phyloP scores from a whole-genome alignment of 2,797 vertebrate species.

The Gymnothorax javanicus region DNA sequence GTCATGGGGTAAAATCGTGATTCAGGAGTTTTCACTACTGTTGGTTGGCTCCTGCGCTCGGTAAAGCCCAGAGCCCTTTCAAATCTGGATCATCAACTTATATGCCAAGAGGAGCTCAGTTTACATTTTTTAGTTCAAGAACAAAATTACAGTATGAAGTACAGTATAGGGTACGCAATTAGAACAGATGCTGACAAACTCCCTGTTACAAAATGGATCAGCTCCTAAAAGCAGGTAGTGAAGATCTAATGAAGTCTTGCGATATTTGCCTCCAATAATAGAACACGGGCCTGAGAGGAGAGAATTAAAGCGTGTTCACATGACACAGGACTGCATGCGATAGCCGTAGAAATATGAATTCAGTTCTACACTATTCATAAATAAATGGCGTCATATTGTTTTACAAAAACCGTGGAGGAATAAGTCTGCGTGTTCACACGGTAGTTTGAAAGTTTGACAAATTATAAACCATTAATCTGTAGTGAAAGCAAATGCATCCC shows the following conservation, averaged over 20 bases:
- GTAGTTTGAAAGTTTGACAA: neutral
- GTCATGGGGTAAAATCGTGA: neutral
- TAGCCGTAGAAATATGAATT: neutral
- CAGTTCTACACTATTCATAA: neutral
- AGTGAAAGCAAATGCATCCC: neutral
- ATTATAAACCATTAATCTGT: neutral
- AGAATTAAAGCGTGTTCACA: neutral
- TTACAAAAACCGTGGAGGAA: neutral
- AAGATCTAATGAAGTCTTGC: neutral
- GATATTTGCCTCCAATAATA: neutral
- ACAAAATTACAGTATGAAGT: neutral
- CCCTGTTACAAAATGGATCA: neutral
- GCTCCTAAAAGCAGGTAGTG: neutral
- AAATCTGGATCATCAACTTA: too few relatives aligned
- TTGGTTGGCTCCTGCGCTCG: too few relatives aligned
- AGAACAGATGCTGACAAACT: neutral
- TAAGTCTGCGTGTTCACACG: neutral
- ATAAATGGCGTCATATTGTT: neutral
- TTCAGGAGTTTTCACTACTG: too few relatives aligned
- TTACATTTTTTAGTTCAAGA: neutral
- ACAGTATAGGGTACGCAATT: too few relatives aligned
- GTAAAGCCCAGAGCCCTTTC: too few relatives aligned
- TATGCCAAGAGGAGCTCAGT: too few relatives aligned
- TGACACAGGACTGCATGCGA: neutral
- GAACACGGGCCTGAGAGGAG: neutral